Conservation (phyloP, 2,888 invertebrate species). For the Chymomyza amoena region DNA sequence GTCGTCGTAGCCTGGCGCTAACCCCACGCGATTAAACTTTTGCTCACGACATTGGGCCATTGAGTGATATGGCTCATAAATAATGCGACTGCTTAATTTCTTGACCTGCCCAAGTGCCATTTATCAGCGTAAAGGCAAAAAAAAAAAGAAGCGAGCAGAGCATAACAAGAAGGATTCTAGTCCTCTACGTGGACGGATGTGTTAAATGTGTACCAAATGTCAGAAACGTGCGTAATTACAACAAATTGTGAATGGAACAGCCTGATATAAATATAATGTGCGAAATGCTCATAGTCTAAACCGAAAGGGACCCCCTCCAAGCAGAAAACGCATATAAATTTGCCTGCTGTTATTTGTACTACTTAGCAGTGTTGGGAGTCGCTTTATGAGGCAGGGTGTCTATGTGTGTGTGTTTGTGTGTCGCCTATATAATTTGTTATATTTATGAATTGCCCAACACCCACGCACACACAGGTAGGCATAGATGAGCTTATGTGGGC, state of each 20-base stretch:
- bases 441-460: constrained; percentile 40
- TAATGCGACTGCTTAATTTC: constrained; percentile 33
- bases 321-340: not conserved
- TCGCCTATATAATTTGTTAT: constrained; percentile 42
- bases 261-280: constrained; percentile 48
- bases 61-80: constrained; percentile 15
- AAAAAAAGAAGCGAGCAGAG: not conserved
- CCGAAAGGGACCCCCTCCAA: constrained; percentile 14
- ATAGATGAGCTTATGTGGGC: constrained; percentile 3
- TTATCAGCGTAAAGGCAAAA: not conserved
- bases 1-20: not conserved
- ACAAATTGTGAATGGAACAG: constrained; percentile 60
- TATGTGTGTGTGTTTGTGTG: not conserved
- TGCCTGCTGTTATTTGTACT: not conserved
- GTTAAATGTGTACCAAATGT: constrained; percentile 45
- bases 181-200: constrained; percentile 27
- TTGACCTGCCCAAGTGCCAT: constrained; percentile 13
- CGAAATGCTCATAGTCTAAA: constrained; percentile 29
- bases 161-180: constrained; percentile 7
- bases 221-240: constrained; percentile 66
- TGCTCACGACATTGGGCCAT: not conserved
- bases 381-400: constrained; percentile 17
- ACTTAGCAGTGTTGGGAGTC: constrained; percentile 22
- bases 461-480: constrained; percentile 4
- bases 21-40: not conserved